Conservation (phyloP, 35 echinoderm and acorn worm species). For the Diadema setosum region DNA sequence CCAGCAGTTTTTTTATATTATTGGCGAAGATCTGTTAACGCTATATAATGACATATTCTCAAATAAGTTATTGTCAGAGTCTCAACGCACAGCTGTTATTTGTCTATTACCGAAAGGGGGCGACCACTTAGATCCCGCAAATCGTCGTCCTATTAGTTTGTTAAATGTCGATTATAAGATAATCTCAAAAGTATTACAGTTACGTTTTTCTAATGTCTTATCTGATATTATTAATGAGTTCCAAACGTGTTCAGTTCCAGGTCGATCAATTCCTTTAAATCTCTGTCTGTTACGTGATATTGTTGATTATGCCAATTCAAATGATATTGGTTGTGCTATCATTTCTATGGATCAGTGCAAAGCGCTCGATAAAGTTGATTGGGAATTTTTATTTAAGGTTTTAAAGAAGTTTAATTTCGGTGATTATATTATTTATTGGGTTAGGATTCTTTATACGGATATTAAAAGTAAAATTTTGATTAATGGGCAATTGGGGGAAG, state of each 20-base stretch:
- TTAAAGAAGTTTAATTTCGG: neutral
- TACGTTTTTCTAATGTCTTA: slow-evolving; percentile 21
- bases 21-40: neutral
- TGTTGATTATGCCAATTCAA: neutral
- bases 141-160: slow-evolving; percentile 25
- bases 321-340: neutral
- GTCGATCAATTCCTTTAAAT: slow-evolving; percentile 37
- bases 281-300: slow-evolving; percentile 27
- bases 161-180: slow-evolving; percentile 50
- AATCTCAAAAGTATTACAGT: slow-evolving; percentile 32
- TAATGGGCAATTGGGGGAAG: slow-evolving; percentile 7
- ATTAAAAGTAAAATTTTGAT: slow-evolving; percentile 11
- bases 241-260: slow-evolving; percentile 54
- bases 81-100: slow-evolving; percentile 12
- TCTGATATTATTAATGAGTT: neutral
- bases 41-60: neutral
- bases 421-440: slow-evolving; percentile 9
- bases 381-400: slow-evolving; percentile 11
- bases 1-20: neutral
- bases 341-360: slow-evolving; percentile 54
- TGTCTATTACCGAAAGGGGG: neutral
- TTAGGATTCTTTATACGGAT: slow-evolving; percentile 34
- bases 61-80: neutral
- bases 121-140: neutral
- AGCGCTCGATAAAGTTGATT: slow-evolving; percentile 53